Evolutionary conservation across 2,797 vertebrate genomes (phyloP).

Genomic region (Sebastes steindachneri): DNA sequence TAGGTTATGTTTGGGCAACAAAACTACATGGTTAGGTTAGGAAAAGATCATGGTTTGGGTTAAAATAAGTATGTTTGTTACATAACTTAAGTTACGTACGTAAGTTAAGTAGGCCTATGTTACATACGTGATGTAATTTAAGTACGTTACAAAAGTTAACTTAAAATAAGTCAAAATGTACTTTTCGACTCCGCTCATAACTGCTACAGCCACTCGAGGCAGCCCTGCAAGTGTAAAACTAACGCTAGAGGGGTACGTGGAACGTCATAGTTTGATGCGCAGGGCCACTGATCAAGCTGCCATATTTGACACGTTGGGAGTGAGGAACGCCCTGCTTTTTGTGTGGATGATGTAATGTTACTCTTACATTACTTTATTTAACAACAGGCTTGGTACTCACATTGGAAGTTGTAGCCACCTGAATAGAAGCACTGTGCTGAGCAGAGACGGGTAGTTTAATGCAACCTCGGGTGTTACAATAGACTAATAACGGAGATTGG

Average conservation of each 20-base stretch:
- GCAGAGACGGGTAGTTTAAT: constrained; percentile 10
- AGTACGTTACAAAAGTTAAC: not conserved
- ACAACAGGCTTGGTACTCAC: not conserved
- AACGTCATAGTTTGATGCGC: too few relatives aligned
- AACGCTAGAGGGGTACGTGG: not conserved
- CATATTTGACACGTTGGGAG: too few relatives aligned
- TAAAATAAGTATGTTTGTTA: not conserved
- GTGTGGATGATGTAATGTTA: not conserved
- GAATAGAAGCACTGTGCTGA: not conserved
- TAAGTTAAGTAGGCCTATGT: too few relatives aligned
- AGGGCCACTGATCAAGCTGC: too few relatives aligned
- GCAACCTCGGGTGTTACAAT: constrained; percentile 36
- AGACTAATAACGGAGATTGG: constrained; percentile 31
- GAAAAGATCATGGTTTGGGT: not conserved
- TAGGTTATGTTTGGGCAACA: too few relatives aligned
- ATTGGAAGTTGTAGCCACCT: not conserved
- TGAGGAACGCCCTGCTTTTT: not conserved
- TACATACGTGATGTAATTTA: too few relatives aligned
- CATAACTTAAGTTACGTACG: not conserved
- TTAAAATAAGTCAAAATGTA: not conserved
- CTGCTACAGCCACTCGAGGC: not conserved
- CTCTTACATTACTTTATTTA: constrained; percentile 11
- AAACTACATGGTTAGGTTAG: too few relatives aligned
- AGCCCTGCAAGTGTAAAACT: not conserved
- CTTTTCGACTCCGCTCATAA: not conserved